phyloP scores from a whole-genome alignment of 2,113 vertebrate species.

The Hippotragus niger region DNA sequence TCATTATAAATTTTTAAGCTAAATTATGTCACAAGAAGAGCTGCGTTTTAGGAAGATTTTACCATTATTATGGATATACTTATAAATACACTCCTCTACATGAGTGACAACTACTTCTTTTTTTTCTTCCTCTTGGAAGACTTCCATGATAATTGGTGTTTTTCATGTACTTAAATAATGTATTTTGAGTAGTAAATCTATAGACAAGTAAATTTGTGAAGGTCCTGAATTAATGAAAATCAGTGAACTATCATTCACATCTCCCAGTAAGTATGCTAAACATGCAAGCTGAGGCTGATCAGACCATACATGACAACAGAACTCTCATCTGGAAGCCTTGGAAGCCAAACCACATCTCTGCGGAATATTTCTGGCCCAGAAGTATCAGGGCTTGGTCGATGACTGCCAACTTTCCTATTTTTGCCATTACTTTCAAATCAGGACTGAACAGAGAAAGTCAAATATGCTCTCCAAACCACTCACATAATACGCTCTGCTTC shows the following conservation, averaged over 20 bases:
- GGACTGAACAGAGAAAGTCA: neutral
- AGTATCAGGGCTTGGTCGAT: neutral
- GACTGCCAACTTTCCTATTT: neutral
- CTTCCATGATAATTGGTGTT: neutral
- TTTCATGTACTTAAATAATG: neutral
- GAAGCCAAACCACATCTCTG: neutral
- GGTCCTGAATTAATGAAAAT: neutral
- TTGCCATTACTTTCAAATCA: neutral
- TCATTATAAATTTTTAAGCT: neutral
- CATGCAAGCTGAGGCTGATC: neutral
- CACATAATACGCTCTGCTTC: neutral
- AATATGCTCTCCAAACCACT: neutral
- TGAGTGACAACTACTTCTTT: neutral
- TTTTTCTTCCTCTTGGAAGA: neutral
- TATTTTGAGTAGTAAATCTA: neutral
- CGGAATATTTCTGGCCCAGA: neutral
- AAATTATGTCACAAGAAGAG: neutral
- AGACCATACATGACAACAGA: neutral
- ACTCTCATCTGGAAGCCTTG: neutral
- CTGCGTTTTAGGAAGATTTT: neutral
- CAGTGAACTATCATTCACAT: neutral
- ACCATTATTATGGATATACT: neutral
- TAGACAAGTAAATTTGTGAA: neutral
- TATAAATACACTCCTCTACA: neutral
- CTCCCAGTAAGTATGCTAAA: neutral